Base-by-base conservation (phyloP, 2,113 vertebrate species). In the Oncorhynchus kisutch region DNA sequence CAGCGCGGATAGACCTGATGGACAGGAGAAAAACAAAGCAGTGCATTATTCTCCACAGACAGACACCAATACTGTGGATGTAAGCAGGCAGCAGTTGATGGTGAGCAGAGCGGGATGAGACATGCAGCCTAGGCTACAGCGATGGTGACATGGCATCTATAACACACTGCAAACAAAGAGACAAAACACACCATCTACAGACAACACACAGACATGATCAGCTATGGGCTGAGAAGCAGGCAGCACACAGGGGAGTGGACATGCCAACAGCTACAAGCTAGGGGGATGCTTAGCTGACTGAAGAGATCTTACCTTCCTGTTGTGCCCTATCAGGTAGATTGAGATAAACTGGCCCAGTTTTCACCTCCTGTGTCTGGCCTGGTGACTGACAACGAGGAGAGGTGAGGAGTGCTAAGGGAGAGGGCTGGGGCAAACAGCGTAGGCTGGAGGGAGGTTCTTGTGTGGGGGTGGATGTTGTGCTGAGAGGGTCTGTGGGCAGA, bases 1-100 rank as follows among this genome's bases (percentile, higher is more conserved):
- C 79, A 93, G 81, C 22, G 90, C 73, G 31, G 85, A 89, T 45
- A 92, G 67, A 78, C 91, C 94, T 93, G 82, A 74, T 22, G 64
- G 80, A 81, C 29, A 79, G 27, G 59, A 69, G 60, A 7, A 22
- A 59, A 75, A 73, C 18, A 45, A 68, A 68, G 20, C 11, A 72
- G 34, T 59, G 51, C 14, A 57, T 31, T 49, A 31, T 70, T 62
- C n/a, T 62, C 59, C 18, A 57, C 54, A 20, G 16, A 31, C 16
- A 16, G 14, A 29, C 64, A 5, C 59, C 60, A n/a, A 71, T 25
- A 57, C 20, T 29, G 22, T 20, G 77, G 18, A 73, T 31, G 16
- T 18, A 65, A 22, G 29, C 16, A 14, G 18, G 67, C 67, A 69
- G 39, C 73, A 14, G 16, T 34, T 73, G 45, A 25, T 45, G 2